phyloP scores from a whole-genome alignment of 2,113 vertebrate genomes.

The Platanista minor region DNA sequence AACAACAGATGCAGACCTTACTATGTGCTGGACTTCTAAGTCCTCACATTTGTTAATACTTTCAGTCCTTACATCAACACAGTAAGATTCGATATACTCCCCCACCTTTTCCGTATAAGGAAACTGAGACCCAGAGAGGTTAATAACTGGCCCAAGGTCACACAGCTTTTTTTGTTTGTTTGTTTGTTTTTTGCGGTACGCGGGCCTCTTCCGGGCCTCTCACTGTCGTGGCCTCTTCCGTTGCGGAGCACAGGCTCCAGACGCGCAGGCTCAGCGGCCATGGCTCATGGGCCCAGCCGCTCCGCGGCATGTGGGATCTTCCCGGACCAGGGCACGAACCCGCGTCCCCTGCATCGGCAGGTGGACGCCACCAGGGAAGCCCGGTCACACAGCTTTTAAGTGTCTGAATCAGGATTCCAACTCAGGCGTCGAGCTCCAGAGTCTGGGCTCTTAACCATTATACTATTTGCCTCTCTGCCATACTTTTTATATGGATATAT shows the following conservation, averaged over 20 bases:
- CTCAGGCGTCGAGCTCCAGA: background rate
- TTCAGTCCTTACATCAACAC: background rate
- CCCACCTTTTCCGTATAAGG: background rate
- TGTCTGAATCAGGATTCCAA: background rate
- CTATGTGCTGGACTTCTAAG: background rate
- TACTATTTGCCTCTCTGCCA: background rate
- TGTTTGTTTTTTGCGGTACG: no score
- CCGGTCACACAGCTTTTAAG: background rate
- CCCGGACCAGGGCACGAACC: no score
- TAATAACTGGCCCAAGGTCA: background rate
- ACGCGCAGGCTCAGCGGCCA: no score
- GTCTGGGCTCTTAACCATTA: background rate
- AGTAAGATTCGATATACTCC: background rate
- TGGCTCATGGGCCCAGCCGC: no score
- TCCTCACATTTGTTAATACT: background rate
- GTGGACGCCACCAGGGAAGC: no score
- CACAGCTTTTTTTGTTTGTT: no score
- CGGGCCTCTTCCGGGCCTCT: no score
- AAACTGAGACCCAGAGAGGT: background rate
- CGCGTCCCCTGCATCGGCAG: no score
- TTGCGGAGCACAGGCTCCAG: no score
- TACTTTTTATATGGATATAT: background rate
- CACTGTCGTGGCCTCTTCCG: no score
- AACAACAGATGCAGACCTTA: background rate
- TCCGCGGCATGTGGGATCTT: no score